Conservation (phyloP, 1,140 invertebrate genomes). For the Drosophila cardini region DNA sequence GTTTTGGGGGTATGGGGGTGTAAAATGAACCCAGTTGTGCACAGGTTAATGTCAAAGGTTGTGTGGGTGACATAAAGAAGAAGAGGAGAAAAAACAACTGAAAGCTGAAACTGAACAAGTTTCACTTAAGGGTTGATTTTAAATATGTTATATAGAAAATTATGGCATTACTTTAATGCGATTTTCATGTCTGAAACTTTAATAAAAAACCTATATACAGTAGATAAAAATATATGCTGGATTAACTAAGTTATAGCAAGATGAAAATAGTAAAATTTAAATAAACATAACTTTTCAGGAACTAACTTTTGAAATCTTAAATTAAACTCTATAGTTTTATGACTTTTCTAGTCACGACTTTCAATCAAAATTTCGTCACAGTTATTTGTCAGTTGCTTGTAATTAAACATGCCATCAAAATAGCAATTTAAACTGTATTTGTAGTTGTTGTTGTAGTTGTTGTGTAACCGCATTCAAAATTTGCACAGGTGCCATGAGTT, state of each 20-base stretch:
- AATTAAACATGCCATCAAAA: slow-evolving; percentile 6
- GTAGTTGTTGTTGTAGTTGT: too few species aligned
- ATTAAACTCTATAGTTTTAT: too few species aligned
- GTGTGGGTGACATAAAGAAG: slow-evolving; percentile 30
- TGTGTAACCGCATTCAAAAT: slow-evolving; percentile 23
- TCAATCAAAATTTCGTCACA: too few species aligned
- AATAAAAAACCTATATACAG: too few species aligned
- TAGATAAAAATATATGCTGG: too few species aligned
- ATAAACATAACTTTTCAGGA: too few species aligned
- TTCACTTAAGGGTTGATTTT: neutral
- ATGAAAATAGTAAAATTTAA: too few species aligned
- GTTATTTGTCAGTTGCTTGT: slow-evolving; percentile 10
- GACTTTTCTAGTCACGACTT: too few species aligned
- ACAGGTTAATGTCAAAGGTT: slow-evolving; percentile 62
- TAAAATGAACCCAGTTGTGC: slow-evolving; percentile 12
- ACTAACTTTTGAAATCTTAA: too few species aligned
- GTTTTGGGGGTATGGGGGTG: neutral
- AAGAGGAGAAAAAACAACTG: slow-evolving; percentile 3
- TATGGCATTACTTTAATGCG: too few species aligned
- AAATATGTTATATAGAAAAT: neutral
- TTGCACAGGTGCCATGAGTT: slow-evolving; percentile 35
- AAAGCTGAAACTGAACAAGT: neutral
- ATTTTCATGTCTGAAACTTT: too few species aligned
- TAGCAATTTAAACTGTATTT: neutral
- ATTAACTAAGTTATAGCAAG: too few species aligned